A percentile compares a stretch with the other conserved stretches of the same genome.
phyloP scores from a whole-genome alignment of 2,113 vertebrate genomes.

The Cebus imitator region DNA sequence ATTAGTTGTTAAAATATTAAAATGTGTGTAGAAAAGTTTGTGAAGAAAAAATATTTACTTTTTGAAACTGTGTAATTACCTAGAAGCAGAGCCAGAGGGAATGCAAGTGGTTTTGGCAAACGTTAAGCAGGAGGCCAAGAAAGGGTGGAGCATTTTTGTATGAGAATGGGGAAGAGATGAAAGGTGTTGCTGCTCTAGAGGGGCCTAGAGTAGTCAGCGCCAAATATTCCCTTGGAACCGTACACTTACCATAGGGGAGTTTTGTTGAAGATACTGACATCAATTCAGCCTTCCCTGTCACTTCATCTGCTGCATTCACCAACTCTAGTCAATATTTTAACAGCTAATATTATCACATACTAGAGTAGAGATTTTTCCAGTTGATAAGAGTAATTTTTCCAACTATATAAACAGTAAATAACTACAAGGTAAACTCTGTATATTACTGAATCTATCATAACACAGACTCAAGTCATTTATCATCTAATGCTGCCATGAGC shows the following conservation, averaged over 20 bases:
- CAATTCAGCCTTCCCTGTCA: not conserved
- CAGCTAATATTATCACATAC: not conserved
- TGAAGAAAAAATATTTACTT: not conserved
- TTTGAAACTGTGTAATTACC: not conserved
- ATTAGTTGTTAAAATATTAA: not conserved
- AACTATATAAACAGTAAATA: not conserved
- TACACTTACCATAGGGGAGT: too few relatives aligned
- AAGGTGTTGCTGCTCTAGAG: fast-evolving
- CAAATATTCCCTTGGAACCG: not conserved
- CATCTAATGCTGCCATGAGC: not conserved
- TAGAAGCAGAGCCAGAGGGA: not conserved
- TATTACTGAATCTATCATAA: not conserved
- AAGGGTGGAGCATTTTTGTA: not conserved
- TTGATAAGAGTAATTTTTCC: not conserved
- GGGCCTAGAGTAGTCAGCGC: not conserved
- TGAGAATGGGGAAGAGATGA: not conserved
- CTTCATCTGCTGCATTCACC: not conserved
- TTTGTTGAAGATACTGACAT: not conserved
- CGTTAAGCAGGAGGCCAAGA: not conserved
- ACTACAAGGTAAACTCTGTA: not conserved
- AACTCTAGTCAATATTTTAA: not conserved
- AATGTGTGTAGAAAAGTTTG: not conserved
- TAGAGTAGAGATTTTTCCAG: not conserved
- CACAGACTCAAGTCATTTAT: not conserved
- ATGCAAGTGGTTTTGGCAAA: not conserved